Percentiles rank a stretch among this genome's conserved stretches.
phyloP scores from a whole-genome alignment of 2,113 vertebrate genomes.

The Channa maculata region DNA sequence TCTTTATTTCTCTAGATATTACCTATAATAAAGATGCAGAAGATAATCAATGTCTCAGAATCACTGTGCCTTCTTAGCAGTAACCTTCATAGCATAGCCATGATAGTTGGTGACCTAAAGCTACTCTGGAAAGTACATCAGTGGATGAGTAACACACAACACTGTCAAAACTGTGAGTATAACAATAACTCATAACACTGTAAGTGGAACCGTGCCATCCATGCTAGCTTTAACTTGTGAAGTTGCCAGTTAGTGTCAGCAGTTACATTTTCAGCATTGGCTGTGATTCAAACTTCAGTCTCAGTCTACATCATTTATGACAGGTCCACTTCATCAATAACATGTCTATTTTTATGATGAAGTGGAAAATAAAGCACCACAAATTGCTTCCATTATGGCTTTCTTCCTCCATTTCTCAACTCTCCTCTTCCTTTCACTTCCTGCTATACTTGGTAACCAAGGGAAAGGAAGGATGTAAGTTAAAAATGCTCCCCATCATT shows the following conservation, averaged over 20 bases:
- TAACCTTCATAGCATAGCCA: neutral
- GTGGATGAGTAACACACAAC: neutral
- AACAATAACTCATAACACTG: slow-evolving; percentile 9
- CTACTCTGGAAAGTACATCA: neutral
- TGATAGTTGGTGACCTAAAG: neutral
- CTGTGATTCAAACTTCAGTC: slow-evolving; percentile 1
- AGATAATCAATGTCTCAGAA: neutral
- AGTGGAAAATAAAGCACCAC: slow-evolving; percentile 8
- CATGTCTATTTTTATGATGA: slow-evolving; percentile 26
- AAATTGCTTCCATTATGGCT: slow-evolving; percentile 7
- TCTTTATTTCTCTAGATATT: slow-evolving; percentile 18
- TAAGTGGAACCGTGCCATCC: too few relatives aligned
- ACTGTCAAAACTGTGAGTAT: too few relatives aligned
- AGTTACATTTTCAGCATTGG: neutral
- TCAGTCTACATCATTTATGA: slow-evolving; percentile 6
- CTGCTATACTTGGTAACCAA: neutral
- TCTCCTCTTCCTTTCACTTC: slow-evolving; percentile 1
- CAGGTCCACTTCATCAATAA: slow-evolving; percentile 21
- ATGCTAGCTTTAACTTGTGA: neutral
- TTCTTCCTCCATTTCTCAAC: slow-evolving; percentile 2
- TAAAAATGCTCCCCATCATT: slow-evolving; percentile 16
- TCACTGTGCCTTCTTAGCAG: too few relatives aligned
- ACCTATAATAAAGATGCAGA: slow-evolving; percentile 5
- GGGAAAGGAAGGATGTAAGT: neutral
- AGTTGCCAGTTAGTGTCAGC: neutral